These are phyloP conservation scores for Pipistrellus pygmaeus DNA, from an alignment of 2,797 vertebrate species.

Conservation along the genomic window DNA sequence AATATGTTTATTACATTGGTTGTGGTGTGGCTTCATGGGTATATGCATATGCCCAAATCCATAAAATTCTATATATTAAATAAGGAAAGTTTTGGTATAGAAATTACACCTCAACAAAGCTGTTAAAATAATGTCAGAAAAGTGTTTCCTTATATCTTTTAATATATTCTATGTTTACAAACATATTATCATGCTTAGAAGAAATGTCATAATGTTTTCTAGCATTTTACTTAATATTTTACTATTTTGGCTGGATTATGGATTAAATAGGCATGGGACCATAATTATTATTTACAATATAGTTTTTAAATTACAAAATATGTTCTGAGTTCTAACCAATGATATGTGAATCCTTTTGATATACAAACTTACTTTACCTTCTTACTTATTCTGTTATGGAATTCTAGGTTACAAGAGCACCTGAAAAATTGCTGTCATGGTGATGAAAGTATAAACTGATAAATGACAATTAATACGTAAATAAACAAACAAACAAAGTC, in stretches of 20 bases:
- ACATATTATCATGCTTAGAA: slow-evolving; percentile 11
- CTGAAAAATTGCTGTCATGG: not conserved
- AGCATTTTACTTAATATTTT: slow-evolving; percentile 5
- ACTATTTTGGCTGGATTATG: not conserved
- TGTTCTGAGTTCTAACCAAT: not conserved
- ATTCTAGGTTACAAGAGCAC: not conserved
- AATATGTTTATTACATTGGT: not conserved
- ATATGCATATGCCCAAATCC: not conserved
- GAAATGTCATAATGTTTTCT: not conserved
- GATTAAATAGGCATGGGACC: not conserved
- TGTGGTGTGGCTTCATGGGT: not conserved
- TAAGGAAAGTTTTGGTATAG: not conserved
- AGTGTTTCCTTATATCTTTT: not conserved
- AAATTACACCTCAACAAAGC: not conserved
- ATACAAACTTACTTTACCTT: not conserved
- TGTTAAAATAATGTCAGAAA: not conserved
- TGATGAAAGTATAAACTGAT: not conserved
- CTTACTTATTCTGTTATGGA: not conserved
- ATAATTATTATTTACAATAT: not conserved
- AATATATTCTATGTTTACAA: not conserved
- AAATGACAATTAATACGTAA: not conserved
- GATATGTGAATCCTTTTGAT: not conserved
- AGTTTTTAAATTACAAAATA: slow-evolving; percentile 37
- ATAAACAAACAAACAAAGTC: not conserved
- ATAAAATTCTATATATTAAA: not conserved